Evolutionary conservation across 2,888 invertebrate species (phyloP), one percentile per base, ranked within the genome.

Genomic region (Prenolepis imparis): DNA sequence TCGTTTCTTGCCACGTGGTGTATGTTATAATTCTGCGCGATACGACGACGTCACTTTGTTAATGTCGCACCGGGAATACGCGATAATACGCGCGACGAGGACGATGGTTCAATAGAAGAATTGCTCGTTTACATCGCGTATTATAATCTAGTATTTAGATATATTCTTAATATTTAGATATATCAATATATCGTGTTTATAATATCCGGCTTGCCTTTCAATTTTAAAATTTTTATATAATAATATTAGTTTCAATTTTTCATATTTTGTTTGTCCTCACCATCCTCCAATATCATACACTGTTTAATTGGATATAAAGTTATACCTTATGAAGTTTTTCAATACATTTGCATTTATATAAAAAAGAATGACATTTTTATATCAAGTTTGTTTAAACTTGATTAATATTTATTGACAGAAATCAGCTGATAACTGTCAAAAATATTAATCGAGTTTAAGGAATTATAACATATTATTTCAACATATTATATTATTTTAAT

Each of bases 11-110:
- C 15, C 55, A 55, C 41, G 68, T n/a, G 21, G 15, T 28, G 15
- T 28, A 78, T 57, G 77, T 78, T 78, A 78, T 70, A 78, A 78
- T 78, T 70, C 55, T 78, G 52, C 68, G 68, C 75, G 77, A 68
- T 70, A 57, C 70, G 70, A 41, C 57, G 77, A 78, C 55, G 70
- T 78, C 77, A 78, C 70, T 78, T 41, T 70, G 55, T 78, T 70
- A 68, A 78, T 66, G 75, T 66, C 75, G 66, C 66, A 41, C 57
- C 18, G 77, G 77, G 57, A 78, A 78, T 70, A 78, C 55, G 70
- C 70, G 77, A 77, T 77, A 77, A 77, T 28, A 52, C 36, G 66
- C 21, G 64, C 66, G 61, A 63, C 32, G 63, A 63, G 24, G 48
- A 48, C 57, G 55, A 64, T 70, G 55, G 67, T 52, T 67, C 68